These are phyloP conservation scores for Oxyruncus cristatus DNA, from an alignment of 2,113 vertebrate genomes.

Conservation along the genomic window DNA sequence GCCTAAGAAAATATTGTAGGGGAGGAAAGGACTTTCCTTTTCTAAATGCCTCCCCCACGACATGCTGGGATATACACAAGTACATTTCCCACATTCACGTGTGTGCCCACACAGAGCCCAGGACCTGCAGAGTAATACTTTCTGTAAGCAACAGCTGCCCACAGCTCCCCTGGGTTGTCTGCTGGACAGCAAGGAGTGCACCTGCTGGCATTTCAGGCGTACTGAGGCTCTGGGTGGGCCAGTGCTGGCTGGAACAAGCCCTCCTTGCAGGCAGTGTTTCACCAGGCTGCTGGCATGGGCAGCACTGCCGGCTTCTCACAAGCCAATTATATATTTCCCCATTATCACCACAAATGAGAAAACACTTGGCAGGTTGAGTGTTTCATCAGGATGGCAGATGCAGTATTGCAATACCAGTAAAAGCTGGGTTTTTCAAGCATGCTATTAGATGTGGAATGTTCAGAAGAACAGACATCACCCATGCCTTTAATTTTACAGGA, in stretches of 20 bases:
- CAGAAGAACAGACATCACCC: background rate
- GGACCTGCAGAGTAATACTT: background rate
- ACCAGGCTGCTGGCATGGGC: background rate
- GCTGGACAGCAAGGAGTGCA: background rate
- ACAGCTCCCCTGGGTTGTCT: background rate
- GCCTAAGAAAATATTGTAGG: background rate
- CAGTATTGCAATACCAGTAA: background rate
- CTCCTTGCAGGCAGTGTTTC: background rate
- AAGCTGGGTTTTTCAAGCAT: background rate
- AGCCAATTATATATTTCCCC: background rate
- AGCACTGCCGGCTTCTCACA: background rate
- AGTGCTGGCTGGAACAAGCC: background rate
- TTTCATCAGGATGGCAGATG: background rate
- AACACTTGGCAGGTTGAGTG: background rate
- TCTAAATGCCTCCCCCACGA: rapidly evolving
- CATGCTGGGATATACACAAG: background rate
- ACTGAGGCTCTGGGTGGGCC: background rate
- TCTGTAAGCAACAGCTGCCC: background rate
- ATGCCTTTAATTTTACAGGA: background rate
- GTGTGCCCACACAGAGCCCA: background rate
- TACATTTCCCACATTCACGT: background rate
- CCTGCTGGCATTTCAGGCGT: rapidly evolving
- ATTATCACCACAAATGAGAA: background rate
- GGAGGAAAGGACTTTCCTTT: background rate
- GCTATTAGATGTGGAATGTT: background rate